Percentiles rank a stretch among this genome's conserved stretches.
Conservation (phyloP, 2,797 vertebrate genomes). For the Trachurus trachurus region DNA sequence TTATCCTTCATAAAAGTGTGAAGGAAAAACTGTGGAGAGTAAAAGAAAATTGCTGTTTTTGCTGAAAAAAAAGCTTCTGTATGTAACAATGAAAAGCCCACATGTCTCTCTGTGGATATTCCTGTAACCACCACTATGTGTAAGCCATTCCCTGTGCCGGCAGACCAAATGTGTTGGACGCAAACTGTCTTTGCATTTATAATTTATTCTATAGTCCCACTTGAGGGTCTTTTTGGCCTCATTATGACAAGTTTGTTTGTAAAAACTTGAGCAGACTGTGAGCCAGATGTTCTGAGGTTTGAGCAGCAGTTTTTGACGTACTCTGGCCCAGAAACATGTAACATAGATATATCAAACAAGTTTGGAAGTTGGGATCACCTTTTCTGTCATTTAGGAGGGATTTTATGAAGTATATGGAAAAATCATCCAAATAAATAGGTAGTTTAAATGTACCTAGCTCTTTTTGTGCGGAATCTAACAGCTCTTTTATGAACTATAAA, state of each 20-base stretch:
- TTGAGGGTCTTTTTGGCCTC: constrained; percentile 50
- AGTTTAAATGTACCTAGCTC: neutral
- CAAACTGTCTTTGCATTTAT: constrained; percentile 42
- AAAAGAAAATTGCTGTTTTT: constrained; percentile 10
- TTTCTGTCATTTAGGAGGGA: constrained; percentile 1
- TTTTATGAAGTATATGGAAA: neutral
- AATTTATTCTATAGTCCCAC: constrained; percentile 38
- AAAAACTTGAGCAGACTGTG: constrained; percentile 17
- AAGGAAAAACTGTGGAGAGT: neutral
- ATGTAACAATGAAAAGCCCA: neutral
- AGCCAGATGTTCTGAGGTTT: constrained; percentile 33
- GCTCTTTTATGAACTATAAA: neutral
- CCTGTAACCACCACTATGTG: constrained; percentile 16
- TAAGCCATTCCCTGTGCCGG: constrained; percentile 1
- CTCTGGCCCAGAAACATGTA: constrained; percentile 21
- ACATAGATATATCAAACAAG: constrained; percentile 29
- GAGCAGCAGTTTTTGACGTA: neutral
- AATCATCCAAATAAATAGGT: neutral
- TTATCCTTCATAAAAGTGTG: constrained; percentile 7
- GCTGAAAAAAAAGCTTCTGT: neutral
- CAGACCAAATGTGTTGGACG: constrained; percentile 31
- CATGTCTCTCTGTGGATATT: constrained; percentile 15
- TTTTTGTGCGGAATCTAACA: neutral
- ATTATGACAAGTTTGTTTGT: constrained; percentile 44
- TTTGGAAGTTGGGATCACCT: neutral